phyloP scores from a whole-genome alignment of 2,888 invertebrate genomes.

The Parapristionchus giblindavisi region DNA sequence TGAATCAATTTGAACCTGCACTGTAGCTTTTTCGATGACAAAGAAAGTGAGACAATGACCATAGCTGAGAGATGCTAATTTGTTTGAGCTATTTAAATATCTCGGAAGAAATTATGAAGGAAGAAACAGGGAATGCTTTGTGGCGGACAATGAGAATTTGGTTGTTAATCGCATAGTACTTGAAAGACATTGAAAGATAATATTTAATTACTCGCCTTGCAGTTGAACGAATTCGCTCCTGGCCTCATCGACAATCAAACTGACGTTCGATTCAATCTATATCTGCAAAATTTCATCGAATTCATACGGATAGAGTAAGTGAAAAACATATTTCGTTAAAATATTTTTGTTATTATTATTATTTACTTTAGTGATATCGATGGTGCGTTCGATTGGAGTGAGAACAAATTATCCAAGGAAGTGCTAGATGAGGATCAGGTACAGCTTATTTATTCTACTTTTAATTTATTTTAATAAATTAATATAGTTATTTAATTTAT shows the following conservation, averaged over 20 bases:
- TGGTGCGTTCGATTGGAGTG: constrained; percentile 1
- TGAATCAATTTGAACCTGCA: no score
- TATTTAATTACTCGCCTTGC: background rate
- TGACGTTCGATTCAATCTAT: constrained; percentile 13
- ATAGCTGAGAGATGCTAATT: no score
- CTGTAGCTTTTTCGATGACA: no score
- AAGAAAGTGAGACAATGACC: no score
- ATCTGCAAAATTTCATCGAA: constrained; percentile 28
- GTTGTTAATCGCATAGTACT: no score
- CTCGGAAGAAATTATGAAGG: no score
- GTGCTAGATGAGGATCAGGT: constrained; percentile 19
- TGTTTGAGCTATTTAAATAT: no score
- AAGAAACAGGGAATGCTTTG: no score
- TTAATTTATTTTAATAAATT: background rate
- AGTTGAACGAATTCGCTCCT: constrained; percentile 15
- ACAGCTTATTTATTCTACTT: background rate
- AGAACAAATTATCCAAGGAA: constrained; percentile 12
- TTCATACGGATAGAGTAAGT: constrained; percentile 22
- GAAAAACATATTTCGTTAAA: background rate
- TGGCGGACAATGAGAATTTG: no score
- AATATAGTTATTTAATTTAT: background rate
- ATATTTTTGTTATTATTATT: background rate
- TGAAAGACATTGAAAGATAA: no score
- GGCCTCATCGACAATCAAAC: background rate
- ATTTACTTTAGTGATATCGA: constrained; percentile 14